Evolutionary conservation across 2,888 invertebrate species (phyloP), one percentile per base, ranked within the genome.

Genomic region (Dilophus febrilis): DNA sequence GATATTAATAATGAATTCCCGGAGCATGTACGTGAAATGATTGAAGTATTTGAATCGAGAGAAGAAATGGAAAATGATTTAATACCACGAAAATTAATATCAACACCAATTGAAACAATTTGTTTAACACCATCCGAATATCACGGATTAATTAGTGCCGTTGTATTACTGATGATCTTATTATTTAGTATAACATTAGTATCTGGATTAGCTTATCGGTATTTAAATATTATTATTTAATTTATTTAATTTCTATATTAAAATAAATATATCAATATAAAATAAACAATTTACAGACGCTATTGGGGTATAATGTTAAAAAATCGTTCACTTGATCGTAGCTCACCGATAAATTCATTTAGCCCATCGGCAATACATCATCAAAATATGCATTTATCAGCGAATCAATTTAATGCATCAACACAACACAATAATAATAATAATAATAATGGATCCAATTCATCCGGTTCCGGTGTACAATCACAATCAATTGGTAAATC

Each of bases 11-110:
- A 54, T 28, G 65, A 65, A 35, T 59, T 61, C 40, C 74, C 76
- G 12, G 86, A 87, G 55, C 84, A 81, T 56, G 86, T 88, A 26
- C 67, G 85, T 46, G 85, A 86, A 66, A 85, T 87, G 82, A 86
- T 87, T 48, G 84, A 86, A 71, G 86, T 83, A 1, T 84, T 82
- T 53, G 85, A 86, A 58, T 82, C 84, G 12, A 68, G 79, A 28
- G 78, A 79, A 51, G 78, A 79, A 59, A 62, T 72, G 22, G 64
- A 79, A 49, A 65, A 76, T 42, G 78, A 78, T 55, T 53, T 59
- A 1, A 61, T 58, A 50, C 77, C 79, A 38, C 70, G 74, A 39
- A 70, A 72, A 26, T 68, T 77, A 0, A 65, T 77, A 1, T 22
- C 22, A 6, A 74, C 77, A 0, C 70, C 78, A 6, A 61, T 69